Base-by-base conservation (phyloP, 1,140 invertebrate species). In the Bombus difficillimus region DNA sequence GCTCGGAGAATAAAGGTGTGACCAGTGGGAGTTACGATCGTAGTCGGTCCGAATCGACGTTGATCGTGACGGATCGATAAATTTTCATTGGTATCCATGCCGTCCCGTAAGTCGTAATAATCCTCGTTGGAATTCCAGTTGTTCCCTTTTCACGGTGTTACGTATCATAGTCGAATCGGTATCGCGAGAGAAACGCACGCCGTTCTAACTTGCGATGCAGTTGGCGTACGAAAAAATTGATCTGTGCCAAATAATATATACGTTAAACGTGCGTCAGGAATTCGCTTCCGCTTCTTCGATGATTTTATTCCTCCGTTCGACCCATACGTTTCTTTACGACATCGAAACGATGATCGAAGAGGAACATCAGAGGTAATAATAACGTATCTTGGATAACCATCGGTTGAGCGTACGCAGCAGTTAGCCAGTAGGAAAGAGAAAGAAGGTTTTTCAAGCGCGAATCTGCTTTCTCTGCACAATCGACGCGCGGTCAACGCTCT, bases 381-480 rank as follows among this genome's bases (percentile, higher is more conserved):
- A 22, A 53, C 47, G 47, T 53, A 53, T 53, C 18, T 53, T 22
- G 47, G 39, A 81, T 76, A 75, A 83, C 69, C 64, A 86, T 39
- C 73, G 83, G 82, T 88, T 83, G 85, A 53, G 47, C 0, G 72
- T 64, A 37, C 66, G 69, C 69, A 37, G 18, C 25, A 28, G 34
- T 39, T 28, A n/a, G 71, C 69, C 69, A 37, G 80, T 8, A 37
- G 69, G 73, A 84, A 74, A 83, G 83, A 89, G 81, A 87, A 83
- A 80, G 81, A 80, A 68, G 59, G 12, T 75, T 77, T 89, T 84
- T 83, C 57, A 66, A 41, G 28, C 75, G 86, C 79, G 75, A 89
- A 85, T 90, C 83, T 85, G 86, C 88, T 90, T 90, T 90, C 89
- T 88, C 88, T 80, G 47, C 18, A 2, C 18, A 22, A 25, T 59